Evolutionary conservation across 2,888 invertebrate species (phyloP).

Genomic region (Philonicus albiceps): DNA sequence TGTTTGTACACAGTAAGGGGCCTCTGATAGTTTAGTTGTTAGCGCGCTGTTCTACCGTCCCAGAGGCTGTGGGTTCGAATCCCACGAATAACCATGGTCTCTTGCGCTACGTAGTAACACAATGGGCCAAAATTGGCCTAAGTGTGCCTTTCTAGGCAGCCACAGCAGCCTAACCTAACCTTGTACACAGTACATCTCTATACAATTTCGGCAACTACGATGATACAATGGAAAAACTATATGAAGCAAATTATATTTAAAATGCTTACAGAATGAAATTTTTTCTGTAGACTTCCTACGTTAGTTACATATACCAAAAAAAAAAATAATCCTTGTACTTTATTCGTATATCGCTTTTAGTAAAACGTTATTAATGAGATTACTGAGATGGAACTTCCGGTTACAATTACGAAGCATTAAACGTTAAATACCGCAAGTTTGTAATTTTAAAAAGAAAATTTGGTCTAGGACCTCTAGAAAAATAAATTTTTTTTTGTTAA

Average conservation of each 20-base stretch:
- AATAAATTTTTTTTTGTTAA: not conserved
- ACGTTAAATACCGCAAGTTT: not conserved
- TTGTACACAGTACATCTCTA: too few relatives aligned
- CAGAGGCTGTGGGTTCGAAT: too few relatives aligned
- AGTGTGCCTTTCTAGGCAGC: too few relatives aligned
- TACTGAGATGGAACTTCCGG: not conserved
- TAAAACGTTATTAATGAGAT: not conserved
- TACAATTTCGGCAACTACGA: not conserved
- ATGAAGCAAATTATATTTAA: not conserved
- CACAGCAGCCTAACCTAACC: too few relatives aligned
- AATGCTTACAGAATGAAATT: not conserved
- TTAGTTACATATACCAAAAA: not conserved
- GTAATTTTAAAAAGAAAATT: not conserved
- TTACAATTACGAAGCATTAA: not conserved
- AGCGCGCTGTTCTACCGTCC: too few relatives aligned
- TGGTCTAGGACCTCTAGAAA: not conserved
- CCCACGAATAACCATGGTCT: too few relatives aligned
- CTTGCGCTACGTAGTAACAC: too few relatives aligned
- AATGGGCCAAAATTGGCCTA: too few relatives aligned
- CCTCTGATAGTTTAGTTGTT: too few relatives aligned
- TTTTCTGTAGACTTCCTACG: not conserved
- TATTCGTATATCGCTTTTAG: not conserved
- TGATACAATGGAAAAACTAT: too few relatives aligned
- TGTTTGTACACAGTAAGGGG: too few relatives aligned
- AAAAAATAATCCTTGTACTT: not conserved